Evolutionary conservation across 2,797 vertebrate genomes (phyloP), one percentile per base, ranked within the genome.

Genomic region (Florisuga fusca): DNA sequence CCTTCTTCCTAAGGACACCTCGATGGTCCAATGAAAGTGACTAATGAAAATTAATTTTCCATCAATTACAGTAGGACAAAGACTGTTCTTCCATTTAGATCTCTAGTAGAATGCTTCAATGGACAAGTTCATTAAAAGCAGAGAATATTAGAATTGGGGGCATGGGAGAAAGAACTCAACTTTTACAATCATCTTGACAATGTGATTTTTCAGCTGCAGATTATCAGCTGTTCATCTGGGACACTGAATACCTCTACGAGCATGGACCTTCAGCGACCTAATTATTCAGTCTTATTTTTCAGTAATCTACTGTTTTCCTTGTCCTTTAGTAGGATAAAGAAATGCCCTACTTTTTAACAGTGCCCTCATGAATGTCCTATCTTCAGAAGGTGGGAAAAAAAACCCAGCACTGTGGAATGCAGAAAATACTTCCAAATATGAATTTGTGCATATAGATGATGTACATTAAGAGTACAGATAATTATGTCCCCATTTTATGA

Each of bases 201-300:
- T 12, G 33, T 46, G 58, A 61, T 61, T 45, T 91, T 27, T 89
- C 72, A 87, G 50, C 29, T 80, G 59, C 59, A 84, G 55, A 38
- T 72, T 86, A 33, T 73, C 86, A 89, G 43, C 74, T 16, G 7
- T 55, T 91, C 87, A 91, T 90, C 77, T 66, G 66, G 72, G 77
- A 90, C 46, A 72, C 58, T 43, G 75, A 95, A 79, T 41, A 81
- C 66, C 64, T 94, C 55, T 31, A 38, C 31, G 59, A 87, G 59
- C 64, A 71, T 87, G 51, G 74, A 74, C 66, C 79, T 88, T 85
- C 73, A 83, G 27, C 25, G 72, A 96, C 92, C 84, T 88, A 95
- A 95, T 94, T 94, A 93, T 84, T 80, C 46, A 55, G 82, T 50
- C 67, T 90, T 89, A 92, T 93, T 95, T 95, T 94, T 72, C 93